Base-by-base conservation (phyloP, 2,888 invertebrate species). In the Lysandra bellargus region DNA sequence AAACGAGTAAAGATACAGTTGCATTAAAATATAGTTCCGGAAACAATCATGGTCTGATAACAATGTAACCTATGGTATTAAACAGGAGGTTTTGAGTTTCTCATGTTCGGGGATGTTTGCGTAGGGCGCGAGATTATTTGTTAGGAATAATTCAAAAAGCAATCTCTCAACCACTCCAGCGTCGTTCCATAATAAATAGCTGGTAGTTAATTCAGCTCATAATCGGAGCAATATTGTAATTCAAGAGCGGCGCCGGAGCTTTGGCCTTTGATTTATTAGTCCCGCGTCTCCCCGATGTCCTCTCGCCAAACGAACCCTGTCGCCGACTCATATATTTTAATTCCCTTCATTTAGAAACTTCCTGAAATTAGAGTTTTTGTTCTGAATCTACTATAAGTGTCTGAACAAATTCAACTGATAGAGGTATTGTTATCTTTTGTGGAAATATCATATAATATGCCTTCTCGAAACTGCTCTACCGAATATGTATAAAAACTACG, bases 151-250 rank as follows among this genome's bases (percentile, higher is more conserved):
- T 76, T 78, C 49, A 61, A 77, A 79, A 60, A 61, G 73, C 40
- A 77, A 33, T 77, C 69, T 72, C 30, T 30, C 60, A 64, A 78
- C 80, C 73, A 79, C 61, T 78, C 69, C 79, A 77, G 80, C 60
- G 69, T 78, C 75, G 75, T 72, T 73, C 33, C 37, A 82, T 83
- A 83, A 84, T 83, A 83, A 84, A 83, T 82, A 80, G 80, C 78
- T 61, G 78, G 82, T 80, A 81, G 83, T 84, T 85, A 83, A 84
- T 83, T 84, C 83, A 80, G 78, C 80, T 80, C 81, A 80, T 83
- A 83, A 85, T 84, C 82, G 79, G 81, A 82, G 82, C 83, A 83
- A 83, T 83, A 84, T 81, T 82, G 81, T 84, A 81, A 84, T 82
- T 83, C 81, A 78, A 72, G 78, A 81, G 79, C 78, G 80, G 81